These are phyloP conservation scores for Rousettus leschenaultii DNA, from an alignment of 2,113 vertebrate species.

Conservation along the genomic window DNA sequence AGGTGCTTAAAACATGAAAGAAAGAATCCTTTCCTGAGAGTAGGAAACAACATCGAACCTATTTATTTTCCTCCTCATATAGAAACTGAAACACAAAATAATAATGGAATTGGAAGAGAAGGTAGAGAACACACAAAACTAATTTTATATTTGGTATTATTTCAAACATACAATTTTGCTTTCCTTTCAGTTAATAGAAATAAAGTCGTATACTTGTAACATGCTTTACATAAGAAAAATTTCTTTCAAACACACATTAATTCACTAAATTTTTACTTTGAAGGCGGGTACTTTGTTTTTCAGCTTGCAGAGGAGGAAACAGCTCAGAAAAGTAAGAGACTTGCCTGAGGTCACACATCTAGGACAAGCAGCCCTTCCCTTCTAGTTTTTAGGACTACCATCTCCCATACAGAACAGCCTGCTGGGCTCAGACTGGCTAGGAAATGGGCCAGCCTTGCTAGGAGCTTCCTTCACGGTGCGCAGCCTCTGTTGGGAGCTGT, in stretches of 20 bases:
- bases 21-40: background rate
- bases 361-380: background rate
- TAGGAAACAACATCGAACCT: background rate
- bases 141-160: background rate
- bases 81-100: background rate
- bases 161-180: background rate
- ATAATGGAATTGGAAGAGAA: background rate
- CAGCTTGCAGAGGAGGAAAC: background rate
- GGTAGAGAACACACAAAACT: background rate
- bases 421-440: background rate
- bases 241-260: background rate
- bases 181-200: background rate
- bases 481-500: background rate
- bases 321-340: background rate
- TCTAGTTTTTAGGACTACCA: background rate
- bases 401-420: background rate
- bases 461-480: background rate
- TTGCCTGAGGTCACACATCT: background rate
- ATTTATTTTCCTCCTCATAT: background rate
- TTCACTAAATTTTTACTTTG: background rate
- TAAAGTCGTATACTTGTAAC: background rate
- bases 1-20: background rate
- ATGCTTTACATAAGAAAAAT: background rate
- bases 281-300: background rate
- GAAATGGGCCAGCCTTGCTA: background rate